phyloP scores from a whole-genome alignment of 64 coral and sea anemone species.

The Montipora foliosa region DNA sequence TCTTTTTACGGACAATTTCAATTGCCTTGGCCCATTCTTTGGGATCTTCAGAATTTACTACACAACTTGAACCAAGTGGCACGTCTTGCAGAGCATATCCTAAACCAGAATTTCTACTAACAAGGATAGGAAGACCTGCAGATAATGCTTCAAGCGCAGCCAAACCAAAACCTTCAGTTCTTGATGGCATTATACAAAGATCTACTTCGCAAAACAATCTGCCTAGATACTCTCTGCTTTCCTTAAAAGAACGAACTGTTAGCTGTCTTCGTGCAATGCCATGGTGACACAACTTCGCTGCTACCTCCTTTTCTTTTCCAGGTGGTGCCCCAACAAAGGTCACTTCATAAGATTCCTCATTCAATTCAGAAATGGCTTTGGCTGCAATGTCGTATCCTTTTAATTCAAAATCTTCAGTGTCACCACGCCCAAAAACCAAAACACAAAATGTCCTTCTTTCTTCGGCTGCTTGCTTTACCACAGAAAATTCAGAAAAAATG shows the following conservation, averaged over 20 bases:
- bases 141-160: conserved; percentile 21
- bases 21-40: neutral
- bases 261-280: neutral
- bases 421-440: too few species aligned
- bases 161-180: conserved; percentile 19
- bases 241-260: neutral
- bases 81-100: neutral
- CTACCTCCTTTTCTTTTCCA: neutral
- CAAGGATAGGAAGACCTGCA: conserved; percentile 21
- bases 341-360: neutral
- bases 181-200: conserved; percentile 35
- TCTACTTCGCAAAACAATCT: conserved; percentile 23
- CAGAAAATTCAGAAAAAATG: too few species aligned
- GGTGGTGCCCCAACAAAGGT: neutral
- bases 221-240: conserved; percentile 5
- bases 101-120: conserved; percentile 19
- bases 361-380: neutral
- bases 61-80: neutral
- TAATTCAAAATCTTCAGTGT: too few species aligned
- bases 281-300: neutral
- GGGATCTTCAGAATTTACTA: neutral
- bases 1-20: neutral
- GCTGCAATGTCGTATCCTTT: too few species aligned
- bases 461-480: too few species aligned
- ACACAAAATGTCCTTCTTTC: too few species aligned